These are phyloP conservation scores for Ornithoptera alexandrae DNA, from an alignment of 2,888 invertebrate species.

Conservation along the genomic window DNA sequence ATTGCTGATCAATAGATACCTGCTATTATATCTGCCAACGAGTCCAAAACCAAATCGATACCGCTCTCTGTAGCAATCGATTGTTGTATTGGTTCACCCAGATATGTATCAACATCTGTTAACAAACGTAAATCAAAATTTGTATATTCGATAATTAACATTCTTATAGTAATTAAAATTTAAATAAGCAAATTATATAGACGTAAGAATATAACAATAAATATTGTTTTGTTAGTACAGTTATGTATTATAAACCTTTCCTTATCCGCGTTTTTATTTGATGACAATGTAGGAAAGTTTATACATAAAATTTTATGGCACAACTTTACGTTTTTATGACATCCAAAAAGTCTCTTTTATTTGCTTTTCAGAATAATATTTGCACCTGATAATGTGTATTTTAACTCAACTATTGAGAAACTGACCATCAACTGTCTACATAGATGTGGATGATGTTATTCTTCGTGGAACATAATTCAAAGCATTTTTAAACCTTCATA, in stretches of 20 bases:
- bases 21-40: conserved; percentile 84
- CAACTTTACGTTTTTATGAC: not conserved
- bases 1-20: conserved; percentile 66
- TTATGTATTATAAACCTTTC: not conserved
- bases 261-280: not conserved
- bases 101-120: conserved; percentile 85
- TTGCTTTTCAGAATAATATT: too few species aligned
- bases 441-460: too few species aligned
- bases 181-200: too few species aligned
- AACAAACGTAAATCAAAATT: conserved; percentile 31
- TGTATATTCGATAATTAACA: not conserved
- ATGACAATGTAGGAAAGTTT: not conserved
- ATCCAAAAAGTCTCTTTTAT: too few species aligned
- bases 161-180: not conserved
- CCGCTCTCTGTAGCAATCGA: conserved; percentile 87
- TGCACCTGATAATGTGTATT: too few species aligned
- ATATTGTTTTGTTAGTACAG: not conserved
- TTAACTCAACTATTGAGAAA: too few species aligned
- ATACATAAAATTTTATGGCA: not conserved
- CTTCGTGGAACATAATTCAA: too few species aligned
- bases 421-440: too few species aligned
- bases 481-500: too few species aligned
- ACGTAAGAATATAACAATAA: not conserved
- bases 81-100: conserved; percentile 88
- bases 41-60: conserved; percentile 86